Percentiles rank a stretch among this genome's conserved stretches.
Evolutionary conservation across 2,797 vertebrate species (phyloP).

Genomic region (Chelonia mydas): DNA sequence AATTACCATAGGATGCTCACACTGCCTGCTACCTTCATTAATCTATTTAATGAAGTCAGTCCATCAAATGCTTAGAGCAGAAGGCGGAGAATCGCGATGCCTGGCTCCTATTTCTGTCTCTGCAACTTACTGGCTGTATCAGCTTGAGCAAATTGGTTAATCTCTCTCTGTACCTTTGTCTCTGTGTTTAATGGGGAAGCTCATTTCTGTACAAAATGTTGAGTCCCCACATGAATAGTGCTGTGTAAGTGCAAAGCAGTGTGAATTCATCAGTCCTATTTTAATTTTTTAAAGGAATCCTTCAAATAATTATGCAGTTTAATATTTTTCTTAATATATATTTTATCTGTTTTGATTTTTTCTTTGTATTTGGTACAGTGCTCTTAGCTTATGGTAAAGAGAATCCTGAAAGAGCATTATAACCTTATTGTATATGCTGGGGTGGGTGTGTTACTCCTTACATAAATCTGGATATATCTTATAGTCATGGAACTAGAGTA

Average conservation of each 20-base stretch:
- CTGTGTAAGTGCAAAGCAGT: not conserved
- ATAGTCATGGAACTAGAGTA: not conserved
- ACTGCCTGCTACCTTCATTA: not conserved
- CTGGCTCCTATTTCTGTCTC: not conserved
- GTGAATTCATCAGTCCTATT: not conserved
- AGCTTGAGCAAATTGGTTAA: not conserved
- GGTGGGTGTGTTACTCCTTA: not conserved
- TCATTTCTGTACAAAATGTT: not conserved
- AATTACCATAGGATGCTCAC: fast-evolving
- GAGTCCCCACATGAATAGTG: not conserved
- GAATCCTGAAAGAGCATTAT: not conserved
- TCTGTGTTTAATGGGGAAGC: not conserved
- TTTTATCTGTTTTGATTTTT: not conserved
- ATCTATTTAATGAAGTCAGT: not conserved
- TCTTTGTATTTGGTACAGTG: fast-evolving
- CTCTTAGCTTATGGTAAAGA: not conserved
- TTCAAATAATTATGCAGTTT: not conserved
- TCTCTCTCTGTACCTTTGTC: fast-evolving
- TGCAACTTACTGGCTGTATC: not conserved
- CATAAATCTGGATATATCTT: not conserved
- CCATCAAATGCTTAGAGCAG: not conserved
- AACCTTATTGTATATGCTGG: not conserved
- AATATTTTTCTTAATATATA: not conserved
- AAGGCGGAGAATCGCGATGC: not conserved
- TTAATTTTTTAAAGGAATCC: not conserved